phyloP scores from a whole-genome alignment of 2,797 vertebrate genomes.

The Malurus leucopterus region DNA sequence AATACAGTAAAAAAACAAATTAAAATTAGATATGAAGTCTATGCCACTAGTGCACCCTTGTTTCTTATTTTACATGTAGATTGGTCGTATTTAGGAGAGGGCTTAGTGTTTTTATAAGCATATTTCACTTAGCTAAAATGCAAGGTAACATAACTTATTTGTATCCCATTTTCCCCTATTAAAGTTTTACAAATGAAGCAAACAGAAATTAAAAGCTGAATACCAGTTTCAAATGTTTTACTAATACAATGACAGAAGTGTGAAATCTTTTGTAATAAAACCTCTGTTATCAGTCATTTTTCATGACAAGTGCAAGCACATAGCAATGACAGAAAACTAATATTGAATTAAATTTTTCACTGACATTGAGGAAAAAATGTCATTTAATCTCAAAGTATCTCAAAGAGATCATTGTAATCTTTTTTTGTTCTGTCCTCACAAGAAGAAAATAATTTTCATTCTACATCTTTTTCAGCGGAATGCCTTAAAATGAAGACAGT shows the following conservation, averaged over 20 bases:
- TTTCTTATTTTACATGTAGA: constrained; percentile 25
- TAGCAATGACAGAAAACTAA: neutral
- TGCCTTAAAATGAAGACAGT: neutral
- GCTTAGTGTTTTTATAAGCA: neutral
- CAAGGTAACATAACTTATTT: neutral
- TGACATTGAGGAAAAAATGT: neutral
- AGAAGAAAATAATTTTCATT: neutral
- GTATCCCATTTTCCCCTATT: neutral
- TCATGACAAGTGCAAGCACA: neutral
- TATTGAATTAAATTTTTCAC: constrained; percentile 7
- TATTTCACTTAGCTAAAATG: neutral
- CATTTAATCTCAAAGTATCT: neutral
- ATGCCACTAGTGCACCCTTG: neutral
- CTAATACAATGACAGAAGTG: neutral
- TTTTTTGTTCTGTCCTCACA: neutral
- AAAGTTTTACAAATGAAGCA: neutral
- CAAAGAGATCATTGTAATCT: neutral
- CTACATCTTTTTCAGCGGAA: neutral
- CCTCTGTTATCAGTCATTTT: neutral
- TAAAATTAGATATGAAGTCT: neutral
- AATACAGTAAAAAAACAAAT: neutral
- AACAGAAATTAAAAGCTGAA: neutral
- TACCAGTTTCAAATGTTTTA: neutral
- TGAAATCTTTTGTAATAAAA: neutral
- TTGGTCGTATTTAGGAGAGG: constrained; percentile 14